Evolutionary conservation across 2,888 invertebrate species (phyloP), one percentile per base, ranked within the genome.

Genomic region (Tachystola acroxantha): DNA sequence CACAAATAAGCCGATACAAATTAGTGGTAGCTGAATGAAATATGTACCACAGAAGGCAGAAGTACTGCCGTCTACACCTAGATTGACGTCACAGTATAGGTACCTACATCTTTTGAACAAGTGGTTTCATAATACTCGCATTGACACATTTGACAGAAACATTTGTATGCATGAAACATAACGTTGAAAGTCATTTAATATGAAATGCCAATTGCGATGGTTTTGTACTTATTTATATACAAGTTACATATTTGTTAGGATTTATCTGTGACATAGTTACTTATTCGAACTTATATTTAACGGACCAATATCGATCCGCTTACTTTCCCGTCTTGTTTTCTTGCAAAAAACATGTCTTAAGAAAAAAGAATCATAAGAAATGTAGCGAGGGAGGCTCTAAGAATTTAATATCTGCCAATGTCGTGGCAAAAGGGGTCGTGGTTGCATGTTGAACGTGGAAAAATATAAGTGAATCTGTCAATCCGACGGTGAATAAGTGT

Each of bases 361-460:
- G n/a, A n/a, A n/a, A n/a, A n/a, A 14, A 25, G 14, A 19, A n/a
- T 16, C 12, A 16, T 7, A 29, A 20, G 25, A 11, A 22, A 37
- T 16, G 27, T 40, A 13, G 31, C 22, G 12, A 14, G 26, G n/a
- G 29, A 37, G 7, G 14, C 33, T 11, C 10, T 14, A 32, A 32
- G 37, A 39, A 40, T 39, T 35, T 41, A 36, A 41, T 41, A 39
- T 35, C 36, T 43, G 35, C 11, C 39, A 27, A 27, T 37, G 40
- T 37, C 33, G n/a, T n/a, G n/a, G n/a, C n/a, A n/a, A 35, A 24
- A 26, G 29, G 28, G 32, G 16, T 32, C 10, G 27, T 25, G 11
- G 32, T 12, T 37, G 32, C 33, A 36, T 43, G 32, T 46, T 36
- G 32, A 40, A 36, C 25, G 31, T 24, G 22, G 28, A n/a, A 16